These are phyloP conservation scores for Cyphomyrus discorhynchus DNA, from an alignment of 2,113 vertebrate species.

Conservation along the genomic window DNA sequence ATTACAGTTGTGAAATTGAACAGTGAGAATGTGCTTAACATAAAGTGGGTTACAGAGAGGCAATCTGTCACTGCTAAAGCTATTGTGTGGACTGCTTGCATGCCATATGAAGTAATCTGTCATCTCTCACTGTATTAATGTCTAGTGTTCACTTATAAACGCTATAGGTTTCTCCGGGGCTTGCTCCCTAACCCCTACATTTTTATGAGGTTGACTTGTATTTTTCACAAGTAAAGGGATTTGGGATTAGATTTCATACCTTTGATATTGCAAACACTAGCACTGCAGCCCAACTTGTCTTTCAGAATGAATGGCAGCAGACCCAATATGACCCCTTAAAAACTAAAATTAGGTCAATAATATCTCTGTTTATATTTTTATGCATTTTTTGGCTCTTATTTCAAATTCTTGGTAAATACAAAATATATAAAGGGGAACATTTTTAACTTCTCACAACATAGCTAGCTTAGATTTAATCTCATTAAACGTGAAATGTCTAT, in stretches of 20 bases:
- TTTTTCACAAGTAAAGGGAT: constrained; percentile 22
- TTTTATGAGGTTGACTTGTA: constrained; percentile 34
- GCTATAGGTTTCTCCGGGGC: constrained; percentile 66
- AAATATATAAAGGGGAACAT: neutral
- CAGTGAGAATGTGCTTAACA: constrained; percentile 99
- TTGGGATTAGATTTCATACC: constrained; percentile 18
- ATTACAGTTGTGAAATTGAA: constrained; percentile 97
- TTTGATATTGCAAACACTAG: constrained; percentile 13
- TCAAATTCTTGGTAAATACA: neutral
- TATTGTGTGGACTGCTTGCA: constrained; percentile 94
- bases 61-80: constrained; percentile 96
- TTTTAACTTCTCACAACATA: neutral
- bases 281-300: neutral
- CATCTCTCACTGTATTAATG: constrained; percentile 84
- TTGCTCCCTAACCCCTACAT: constrained; percentile 43
- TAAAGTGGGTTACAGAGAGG: constrained; percentile 97
- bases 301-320: neutral
- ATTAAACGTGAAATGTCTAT: neutral
- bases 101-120: constrained; percentile 99
- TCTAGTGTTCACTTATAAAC: constrained; percentile 75
- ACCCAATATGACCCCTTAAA: neutral
- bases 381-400: constrained; percentile 1
- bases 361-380: neutral
- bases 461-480: neutral
- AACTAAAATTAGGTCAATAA: neutral